A percentile compares a stretch with the other conserved stretches of the same genome.
Conservation (phyloP, 1,140 invertebrate species). For the Ectropis grisescens region DNA sequence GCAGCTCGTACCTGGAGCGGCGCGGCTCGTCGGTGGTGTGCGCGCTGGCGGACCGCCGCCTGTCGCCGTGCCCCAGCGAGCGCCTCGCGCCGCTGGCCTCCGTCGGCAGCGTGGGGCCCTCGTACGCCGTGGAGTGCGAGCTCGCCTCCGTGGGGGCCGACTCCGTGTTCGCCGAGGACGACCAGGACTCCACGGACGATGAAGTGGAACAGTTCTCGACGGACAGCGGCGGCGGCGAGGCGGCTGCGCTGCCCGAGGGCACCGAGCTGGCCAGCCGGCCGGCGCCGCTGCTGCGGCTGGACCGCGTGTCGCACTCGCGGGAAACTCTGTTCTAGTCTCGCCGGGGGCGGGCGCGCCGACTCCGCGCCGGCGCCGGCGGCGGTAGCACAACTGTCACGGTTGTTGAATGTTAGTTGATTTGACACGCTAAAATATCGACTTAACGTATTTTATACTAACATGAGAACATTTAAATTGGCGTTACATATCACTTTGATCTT, state of each 20-base stretch:
- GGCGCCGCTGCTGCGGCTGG: slow-evolving; percentile 23
- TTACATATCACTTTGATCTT: slow-evolving; percentile 40
- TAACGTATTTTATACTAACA: slow-evolving; percentile 8
- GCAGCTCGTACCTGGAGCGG: slow-evolving; percentile 83
- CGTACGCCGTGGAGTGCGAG: slow-evolving; percentile 77
- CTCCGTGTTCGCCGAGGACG: slow-evolving; percentile 80
- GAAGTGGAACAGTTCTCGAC: slow-evolving; percentile 86
- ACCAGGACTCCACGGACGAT: slow-evolving; percentile 82
- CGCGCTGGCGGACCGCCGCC: slow-evolving; percentile 74
- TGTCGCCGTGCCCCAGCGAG: slow-evolving; percentile 86
- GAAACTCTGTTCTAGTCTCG: slow-evolving; percentile 61
- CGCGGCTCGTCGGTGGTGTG: slow-evolving; percentile 82
- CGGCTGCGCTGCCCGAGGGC: slow-evolving; percentile 23
- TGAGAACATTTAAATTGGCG: slow-evolving; percentile 9
- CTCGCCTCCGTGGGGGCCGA: slow-evolving; percentile 79
- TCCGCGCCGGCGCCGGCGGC: too few species aligned
- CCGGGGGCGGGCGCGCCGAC: slow-evolving; percentile 7
- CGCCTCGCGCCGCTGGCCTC: slow-evolving; percentile 81
- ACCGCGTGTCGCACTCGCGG: slow-evolving; percentile 43
- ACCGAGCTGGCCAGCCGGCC: slow-evolving; percentile 47
- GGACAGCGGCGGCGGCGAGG: slow-evolving; percentile 76
- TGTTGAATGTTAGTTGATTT: slow-evolving; percentile 39
- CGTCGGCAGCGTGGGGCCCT: slow-evolving; percentile 80
- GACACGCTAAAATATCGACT: slow-evolving; percentile 52
- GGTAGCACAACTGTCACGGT: slow-evolving; percentile 1